Evolutionary conservation across 1,140 invertebrate genomes (phyloP).

Genomic region (Condylostylus longicornis): DNA sequence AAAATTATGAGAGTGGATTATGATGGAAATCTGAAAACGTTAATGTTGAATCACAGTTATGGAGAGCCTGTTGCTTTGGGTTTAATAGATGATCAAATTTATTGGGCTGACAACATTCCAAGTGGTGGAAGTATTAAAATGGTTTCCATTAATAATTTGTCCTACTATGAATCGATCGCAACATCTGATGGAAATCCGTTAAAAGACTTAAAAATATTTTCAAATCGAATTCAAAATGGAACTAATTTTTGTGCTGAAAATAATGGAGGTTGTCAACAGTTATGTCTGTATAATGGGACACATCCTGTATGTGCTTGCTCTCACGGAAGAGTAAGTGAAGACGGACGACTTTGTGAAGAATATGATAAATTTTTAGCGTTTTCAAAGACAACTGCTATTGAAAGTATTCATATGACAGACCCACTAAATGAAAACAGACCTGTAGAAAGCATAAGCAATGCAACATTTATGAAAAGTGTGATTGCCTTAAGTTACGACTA

Average conservation of each 20-base stretch:
- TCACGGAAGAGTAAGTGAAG: conserved; percentile 48
- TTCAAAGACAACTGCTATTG: conserved; percentile 55
- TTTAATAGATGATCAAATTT: conserved; percentile 23
- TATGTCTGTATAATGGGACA: conserved; percentile 63
- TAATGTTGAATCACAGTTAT: conserved; percentile 52
- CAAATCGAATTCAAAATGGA: conserved; percentile 39
- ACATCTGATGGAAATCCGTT: conserved; percentile 48
- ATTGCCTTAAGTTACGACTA: conserved; percentile 75
- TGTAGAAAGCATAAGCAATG: conserved; percentile 52
- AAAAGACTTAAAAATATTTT: conserved; percentile 52
- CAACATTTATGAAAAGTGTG: conserved; percentile 56
- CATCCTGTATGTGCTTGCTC: conserved; percentile 54
- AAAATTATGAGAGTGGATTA: conserved; percentile 65
- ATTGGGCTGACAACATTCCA: conserved; percentile 38
- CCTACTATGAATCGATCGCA: conserved; percentile 38
- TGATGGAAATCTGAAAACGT: conserved; percentile 54
- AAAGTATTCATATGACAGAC: conserved; percentile 57
- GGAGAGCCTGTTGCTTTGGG: conserved; percentile 57
- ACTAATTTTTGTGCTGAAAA: conserved; percentile 49
- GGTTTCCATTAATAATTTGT: conserved; percentile 44
- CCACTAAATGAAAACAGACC: conserved; percentile 58
- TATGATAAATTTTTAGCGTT: conserved; percentile 64
- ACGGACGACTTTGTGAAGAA: conserved; percentile 49
- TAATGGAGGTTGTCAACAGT: conserved; percentile 63
- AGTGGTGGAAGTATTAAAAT: conserved; percentile 48